Base-by-base conservation (phyloP, 1,140 invertebrate genomes). In the Drosophila tani region DNA sequence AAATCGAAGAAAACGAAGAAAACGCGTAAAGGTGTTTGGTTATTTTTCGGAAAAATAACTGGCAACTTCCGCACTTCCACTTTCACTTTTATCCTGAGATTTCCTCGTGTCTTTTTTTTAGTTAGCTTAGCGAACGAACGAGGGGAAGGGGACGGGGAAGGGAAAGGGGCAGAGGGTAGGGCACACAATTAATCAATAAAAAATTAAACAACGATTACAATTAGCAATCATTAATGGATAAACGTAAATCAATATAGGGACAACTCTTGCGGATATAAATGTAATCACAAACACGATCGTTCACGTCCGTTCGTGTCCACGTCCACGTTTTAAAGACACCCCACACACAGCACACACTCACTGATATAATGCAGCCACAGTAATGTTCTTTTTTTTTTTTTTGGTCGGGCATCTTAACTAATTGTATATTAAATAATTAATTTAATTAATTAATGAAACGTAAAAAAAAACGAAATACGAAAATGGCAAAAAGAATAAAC, bases 371-470 rank as follows among this genome's bases (percentile, higher is more conserved):
- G 53, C 69, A 67, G 74, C 47, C 70, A 59, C 53, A 60, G 46
- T 60, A 45, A 43, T 78, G 62, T 78, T 68, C 21, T 69, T 76
- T 75, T 55, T 35, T 55, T 35, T 55, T 56, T 38, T 38, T 8
- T 56, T 56, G 35, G 74, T 74, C 78, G 66, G 79, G 71, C 80
- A 80, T 80, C 66, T 80, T 87, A 87, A 86, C 59, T 87, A 77
- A 82, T 69, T 86, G 83, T 86, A 86, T 82, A 86, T 87, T 82
- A 80, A 86, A 86, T 87, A 76, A 82, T 73, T 87, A 79, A 87
- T 82, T 87, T 82, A 86, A 82, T 76, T 79, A 68, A 68, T 63
- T 71, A 83, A 74, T 41, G 32, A 53, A 59, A 74, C 60, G 46
- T 29, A 55, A 46, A 53, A 27, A 56, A 40, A 43, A 24, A 24